Base-by-base conservation (phyloP, 1,140 invertebrate species). In the Eubasilissa regina region DNA sequence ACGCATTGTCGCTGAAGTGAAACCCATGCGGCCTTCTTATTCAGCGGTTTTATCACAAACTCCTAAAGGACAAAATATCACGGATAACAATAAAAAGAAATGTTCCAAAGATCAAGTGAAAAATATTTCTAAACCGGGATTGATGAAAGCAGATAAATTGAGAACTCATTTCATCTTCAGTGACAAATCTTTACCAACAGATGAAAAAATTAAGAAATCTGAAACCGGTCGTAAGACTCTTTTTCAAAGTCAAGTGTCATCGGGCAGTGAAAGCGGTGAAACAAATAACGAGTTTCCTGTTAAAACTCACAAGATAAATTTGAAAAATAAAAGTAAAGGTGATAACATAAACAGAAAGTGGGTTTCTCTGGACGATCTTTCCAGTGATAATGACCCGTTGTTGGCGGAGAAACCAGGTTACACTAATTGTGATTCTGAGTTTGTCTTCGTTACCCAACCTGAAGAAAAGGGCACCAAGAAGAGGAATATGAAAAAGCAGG, bases 21-120 rank as follows among this genome's bases (percentile, higher is more conserved):
- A 95, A 84, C 94, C 94, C 4, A 95, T 96, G 94, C 89, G 94
- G 74, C 94, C 94, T 19, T 93, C 93, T 21, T 96, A 96, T 85
- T 96, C 95, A 1, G 94, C 95, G 87, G 94, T 96, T 10, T 83
- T 96, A 12, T 92, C 93, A 13, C 95, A 96, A 86, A 93, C 92
- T 64, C 89, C 88, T 0, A 87, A 89, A 4, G 83, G 87, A n/a
- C 60, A 19, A 21, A 75, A 77, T 51, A 47, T 64, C 25, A 78
- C 84, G 53, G 88, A 87, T 86, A 86, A 81, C 80, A 86, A 83
- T n/a, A 89, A 81, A 60, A 86, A 85, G 68, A 86, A 88, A 82
- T 15, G 15, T 56, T 80, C 83, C 8, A 88, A 87, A 85, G 88
- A 87, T 78, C 89, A 90, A 68, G 84, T 82, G 13, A 91, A 90